These are phyloP conservation scores for Micronycteris hirsuta DNA, from an alignment of 2,113 vertebrate genomes.

Conservation along the genomic window DNA sequence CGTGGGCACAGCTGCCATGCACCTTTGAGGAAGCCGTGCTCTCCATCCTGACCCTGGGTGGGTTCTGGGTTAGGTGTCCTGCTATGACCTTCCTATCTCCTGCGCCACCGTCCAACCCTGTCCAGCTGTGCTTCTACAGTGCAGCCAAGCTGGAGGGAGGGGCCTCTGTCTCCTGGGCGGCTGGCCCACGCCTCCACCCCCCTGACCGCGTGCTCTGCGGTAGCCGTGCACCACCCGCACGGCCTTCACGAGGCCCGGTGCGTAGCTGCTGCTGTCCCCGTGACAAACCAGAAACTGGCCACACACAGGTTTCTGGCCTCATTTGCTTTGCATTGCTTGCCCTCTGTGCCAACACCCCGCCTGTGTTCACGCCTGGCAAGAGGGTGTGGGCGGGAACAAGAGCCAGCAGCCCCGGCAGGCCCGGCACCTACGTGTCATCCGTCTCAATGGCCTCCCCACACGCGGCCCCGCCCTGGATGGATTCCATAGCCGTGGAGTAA, in stretches of 20 bases:
- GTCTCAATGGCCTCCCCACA: constrained; percentile 94
- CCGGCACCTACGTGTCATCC: constrained; percentile 91
- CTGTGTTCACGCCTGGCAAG: neutral
- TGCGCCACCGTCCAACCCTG: too few species aligned
- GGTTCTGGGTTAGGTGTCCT: neutral
- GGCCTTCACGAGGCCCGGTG: neutral
- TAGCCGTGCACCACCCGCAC: fast-evolving
- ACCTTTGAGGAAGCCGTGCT: neutral
- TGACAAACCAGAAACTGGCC: neutral
- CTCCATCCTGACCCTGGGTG: neutral
- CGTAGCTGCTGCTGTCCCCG: fast-evolving
- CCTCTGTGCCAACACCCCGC: neutral
- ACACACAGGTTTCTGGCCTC: neutral
- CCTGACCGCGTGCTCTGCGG: neutral
- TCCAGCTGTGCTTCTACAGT: neutral
- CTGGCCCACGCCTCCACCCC: neutral
- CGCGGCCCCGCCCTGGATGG: constrained; percentile 95
- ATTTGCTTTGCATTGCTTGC: neutral
- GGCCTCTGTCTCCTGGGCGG: neutral
- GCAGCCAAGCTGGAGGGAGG: neutral
- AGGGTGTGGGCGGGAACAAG: neutral
- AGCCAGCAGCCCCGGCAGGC: neutral
- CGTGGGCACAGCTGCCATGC: fast-evolving
- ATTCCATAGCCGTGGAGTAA: constrained; percentile 99
- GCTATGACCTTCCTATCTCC: neutral